A percentile compares a stretch with the other conserved stretches of the same genome.
Evolutionary conservation across 2,888 invertebrate genomes (phyloP).

Genomic region (Tiphia femorata): DNA sequence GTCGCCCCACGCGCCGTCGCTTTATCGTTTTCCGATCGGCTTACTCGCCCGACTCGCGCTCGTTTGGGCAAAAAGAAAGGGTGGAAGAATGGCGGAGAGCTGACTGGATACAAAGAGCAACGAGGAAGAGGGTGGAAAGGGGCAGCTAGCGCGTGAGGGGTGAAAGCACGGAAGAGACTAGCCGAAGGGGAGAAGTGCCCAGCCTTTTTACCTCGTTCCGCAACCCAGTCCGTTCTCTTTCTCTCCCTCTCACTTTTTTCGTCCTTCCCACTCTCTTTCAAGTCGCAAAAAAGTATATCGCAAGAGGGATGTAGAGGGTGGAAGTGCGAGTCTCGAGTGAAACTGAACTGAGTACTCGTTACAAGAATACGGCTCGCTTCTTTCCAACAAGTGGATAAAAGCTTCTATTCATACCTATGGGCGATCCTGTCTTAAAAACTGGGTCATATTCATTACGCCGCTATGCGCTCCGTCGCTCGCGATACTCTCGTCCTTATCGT

Average conservation of each 20-base stretch:
- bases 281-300: constrained; percentile 39
- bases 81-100: neutral
- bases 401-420: constrained; percentile 44
- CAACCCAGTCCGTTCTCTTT: too few relatives aligned
- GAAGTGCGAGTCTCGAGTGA: constrained; percentile 16
- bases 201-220: too few relatives aligned
- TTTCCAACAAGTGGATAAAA: constrained; percentile 54
- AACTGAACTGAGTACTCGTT: constrained; percentile 33
- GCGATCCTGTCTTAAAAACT: constrained; percentile 52
- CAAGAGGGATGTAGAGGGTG: constrained; percentile 22
- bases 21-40: constrained; percentile 34
- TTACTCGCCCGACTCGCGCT: constrained; percentile 14
- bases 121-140: neutral
- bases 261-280: constrained; percentile 29
- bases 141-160: too few relatives aligned
- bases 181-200: too few relatives aligned
- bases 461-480: constrained; percentile 5
- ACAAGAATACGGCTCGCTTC: constrained; percentile 44
- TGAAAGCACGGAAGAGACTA: too few relatives aligned
- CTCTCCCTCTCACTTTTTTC: too few relatives aligned
- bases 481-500: neutral
- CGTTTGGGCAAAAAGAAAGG: neutral
- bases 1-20: constrained; percentile 7
- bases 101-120: neutral
- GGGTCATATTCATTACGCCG: constrained; percentile 60